Evolutionary conservation across 2,797 vertebrate genomes (phyloP), one percentile per base, ranked within the genome.

Genomic region (Hypotaenidia okinawae): DNA sequence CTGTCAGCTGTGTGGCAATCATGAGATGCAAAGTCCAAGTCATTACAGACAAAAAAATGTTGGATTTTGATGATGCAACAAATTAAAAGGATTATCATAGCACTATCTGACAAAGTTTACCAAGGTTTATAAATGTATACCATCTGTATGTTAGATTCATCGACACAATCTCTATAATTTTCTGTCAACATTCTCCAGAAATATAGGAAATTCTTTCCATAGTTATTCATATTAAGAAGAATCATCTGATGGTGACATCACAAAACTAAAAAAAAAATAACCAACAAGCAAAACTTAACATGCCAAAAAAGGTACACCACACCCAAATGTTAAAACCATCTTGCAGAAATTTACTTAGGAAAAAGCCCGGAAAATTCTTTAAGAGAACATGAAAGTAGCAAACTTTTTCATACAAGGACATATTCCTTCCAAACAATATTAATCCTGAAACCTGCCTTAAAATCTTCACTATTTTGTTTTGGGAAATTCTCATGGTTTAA

Each of bases 181-280:
- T 95, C 90, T 37, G 91, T 79, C 55, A 95, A 30, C 28, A 33
- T 49, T 83, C 35, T 87, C 33, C 27, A 94, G 52, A 94, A 57
- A 74, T 28, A 49, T 11, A 57, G 41, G 33, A 82, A 76, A 58
- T 19, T 69, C 1, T 39, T 80, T 85, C 55, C 49, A 57, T 63
- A 83, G 33, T 69, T 89, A 77, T 92, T 75, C 30, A 52, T 45
- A 67, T 47, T 49, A 76, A 74, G 57, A 54, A 78, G 80, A 86
- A 84, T 86, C 22, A 92, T 58, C 62, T 93, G 62, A 88, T 80
- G 28, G 58, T 76, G n/a, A 89, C 74, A 92, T 32, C 21, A 89
- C 2, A 90, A 94, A 37, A 35, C 4, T 22, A 28, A 37, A 37
- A 37, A 37, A 37, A 37, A 37, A 37, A 37, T 5, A 37, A 37